Percentiles rank a stretch among this genome's conserved stretches.
These are phyloP conservation scores for Nemoura dubitans DNA, from an alignment of 2,888 invertebrate genomes.

Conservation along the genomic window DNA sequence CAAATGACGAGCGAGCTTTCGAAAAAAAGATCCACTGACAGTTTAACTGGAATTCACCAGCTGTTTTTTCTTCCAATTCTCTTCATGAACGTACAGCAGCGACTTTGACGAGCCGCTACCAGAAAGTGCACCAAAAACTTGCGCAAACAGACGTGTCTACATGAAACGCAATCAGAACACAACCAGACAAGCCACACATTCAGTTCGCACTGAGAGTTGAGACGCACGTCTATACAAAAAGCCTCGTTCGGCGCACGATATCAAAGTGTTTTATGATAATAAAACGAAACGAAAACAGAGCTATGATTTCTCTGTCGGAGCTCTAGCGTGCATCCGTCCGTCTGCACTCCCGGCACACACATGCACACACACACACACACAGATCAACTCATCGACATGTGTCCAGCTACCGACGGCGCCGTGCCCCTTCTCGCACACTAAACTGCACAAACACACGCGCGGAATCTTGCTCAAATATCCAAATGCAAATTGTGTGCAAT, in stretches of 20 bases:
- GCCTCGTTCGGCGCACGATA: not conserved
- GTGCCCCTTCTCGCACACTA: not conserved
- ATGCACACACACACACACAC: not conserved
- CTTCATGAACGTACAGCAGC: no score
- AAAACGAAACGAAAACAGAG: slow-evolving; percentile 4
- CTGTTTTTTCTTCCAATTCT: no score
- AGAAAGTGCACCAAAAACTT: no score
- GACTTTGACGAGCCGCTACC: no score
- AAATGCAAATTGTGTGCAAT: not conserved
- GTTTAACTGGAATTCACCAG: no score
- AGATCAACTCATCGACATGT: not conserved
- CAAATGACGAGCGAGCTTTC: no score
- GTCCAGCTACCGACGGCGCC: not conserved
- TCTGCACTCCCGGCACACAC: no score
- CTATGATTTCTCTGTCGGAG: not conserved
- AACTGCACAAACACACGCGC: not conserved
- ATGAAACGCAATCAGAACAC: not conserved
- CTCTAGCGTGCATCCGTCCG: not conserved
- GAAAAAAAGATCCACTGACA: no score
- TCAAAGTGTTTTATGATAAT: not conserved
- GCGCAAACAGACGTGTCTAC: not conserved
- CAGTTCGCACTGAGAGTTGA: not conserved
- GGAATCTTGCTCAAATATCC: not conserved
- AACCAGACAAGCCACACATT: not conserved
- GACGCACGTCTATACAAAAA: not conserved